phyloP scores from a whole-genome alignment of 2,797 vertebrate genomes.

The Notamacropus eugenii region DNA sequence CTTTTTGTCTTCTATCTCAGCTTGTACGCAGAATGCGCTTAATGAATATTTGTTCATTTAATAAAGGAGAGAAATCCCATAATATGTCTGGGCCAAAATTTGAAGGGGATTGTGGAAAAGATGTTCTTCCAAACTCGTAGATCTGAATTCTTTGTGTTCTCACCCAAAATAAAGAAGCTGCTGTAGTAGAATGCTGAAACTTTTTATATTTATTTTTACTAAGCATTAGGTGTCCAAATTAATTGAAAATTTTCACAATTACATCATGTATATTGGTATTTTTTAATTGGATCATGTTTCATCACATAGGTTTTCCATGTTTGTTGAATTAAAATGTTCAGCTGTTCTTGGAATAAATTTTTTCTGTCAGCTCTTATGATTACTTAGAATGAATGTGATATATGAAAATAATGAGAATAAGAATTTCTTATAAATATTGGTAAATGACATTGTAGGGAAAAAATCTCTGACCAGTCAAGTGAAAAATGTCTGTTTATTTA shows the following conservation, averaged over 20 bases:
- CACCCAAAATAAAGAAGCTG: neutral
- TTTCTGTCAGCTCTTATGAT: neutral
- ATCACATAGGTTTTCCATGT: neutral
- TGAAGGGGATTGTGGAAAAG: slow-evolving; percentile 26
- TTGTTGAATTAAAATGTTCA: neutral
- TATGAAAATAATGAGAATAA: slow-evolving; percentile 40
- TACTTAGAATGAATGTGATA: slow-evolving; percentile 17
- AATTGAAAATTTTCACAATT: neutral
- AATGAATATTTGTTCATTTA: neutral
- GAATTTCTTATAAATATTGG: slow-evolving; percentile 13
- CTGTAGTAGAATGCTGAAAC: neutral
- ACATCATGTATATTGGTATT: neutral
- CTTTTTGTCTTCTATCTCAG: neutral
- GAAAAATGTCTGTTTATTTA: neutral
- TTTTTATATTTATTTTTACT: neutral
- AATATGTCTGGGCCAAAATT: neutral
- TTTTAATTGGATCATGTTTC: neutral
- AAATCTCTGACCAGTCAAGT: neutral
- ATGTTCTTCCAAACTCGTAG: slow-evolving; percentile 29
- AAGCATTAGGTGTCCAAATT: neutral
- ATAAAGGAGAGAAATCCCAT: slow-evolving; percentile 15
- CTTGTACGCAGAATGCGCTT: neutral
- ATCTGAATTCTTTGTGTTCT: slow-evolving; percentile 14
- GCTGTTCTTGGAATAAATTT: neutral
- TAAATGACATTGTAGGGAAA: neutral